These are phyloP conservation scores for Callipepla squamata DNA, from an alignment of 2,113 vertebrate species.

Conservation along the genomic window DNA sequence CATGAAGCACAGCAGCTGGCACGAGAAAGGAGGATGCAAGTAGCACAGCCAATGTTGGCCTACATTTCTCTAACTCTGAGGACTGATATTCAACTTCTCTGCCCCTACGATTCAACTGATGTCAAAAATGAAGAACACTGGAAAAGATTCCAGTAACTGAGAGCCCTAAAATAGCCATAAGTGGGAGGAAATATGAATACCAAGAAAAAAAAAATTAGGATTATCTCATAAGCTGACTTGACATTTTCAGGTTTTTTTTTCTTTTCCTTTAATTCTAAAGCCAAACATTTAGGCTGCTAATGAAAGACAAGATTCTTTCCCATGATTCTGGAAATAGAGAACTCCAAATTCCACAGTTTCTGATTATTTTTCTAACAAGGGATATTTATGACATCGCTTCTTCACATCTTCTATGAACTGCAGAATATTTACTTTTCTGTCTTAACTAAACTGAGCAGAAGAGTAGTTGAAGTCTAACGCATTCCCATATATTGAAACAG, in stretches of 20 bases:
- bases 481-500: neutral
- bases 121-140: neutral
- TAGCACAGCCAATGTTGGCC: neutral
- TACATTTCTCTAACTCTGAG: neutral
- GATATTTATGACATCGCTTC: neutral
- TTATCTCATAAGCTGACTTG: neutral
- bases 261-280: neutral
- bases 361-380: neutral
- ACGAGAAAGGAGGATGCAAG: neutral
- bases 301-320: neutral
- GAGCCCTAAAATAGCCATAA: neutral
- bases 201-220: neutral
- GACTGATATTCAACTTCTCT: neutral
- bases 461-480: neutral
- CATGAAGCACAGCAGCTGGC: neutral
- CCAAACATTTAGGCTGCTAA: neutral
- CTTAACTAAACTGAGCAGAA: neutral
- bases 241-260: neutral
- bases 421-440: neutral
- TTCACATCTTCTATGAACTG: neutral
- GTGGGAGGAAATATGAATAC: neutral
- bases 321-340: neutral
- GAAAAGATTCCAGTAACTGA: slow-evolving; percentile 10
- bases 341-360: neutral
- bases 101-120: neutral